A percentile compares a stretch with the other conserved stretches of the same genome.
Conservation (phyloP, 2,888 invertebrate species). For the Nezara viridula region DNA sequence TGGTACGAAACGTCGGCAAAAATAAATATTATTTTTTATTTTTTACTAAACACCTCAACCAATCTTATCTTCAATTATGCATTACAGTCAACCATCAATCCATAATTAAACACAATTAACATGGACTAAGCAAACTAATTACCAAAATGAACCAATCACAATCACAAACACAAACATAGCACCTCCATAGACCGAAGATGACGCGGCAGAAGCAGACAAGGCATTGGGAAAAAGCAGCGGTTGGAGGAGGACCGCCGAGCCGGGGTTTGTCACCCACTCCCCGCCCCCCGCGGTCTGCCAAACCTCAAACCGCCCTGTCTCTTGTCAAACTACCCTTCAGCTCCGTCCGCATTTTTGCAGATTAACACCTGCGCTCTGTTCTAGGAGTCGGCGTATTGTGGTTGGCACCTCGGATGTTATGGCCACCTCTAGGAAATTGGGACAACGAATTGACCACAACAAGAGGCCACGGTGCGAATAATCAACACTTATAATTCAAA, state of each 20-base stretch:
- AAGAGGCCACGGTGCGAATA: too few species aligned
- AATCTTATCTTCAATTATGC: too few species aligned
- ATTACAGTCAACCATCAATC: too few species aligned
- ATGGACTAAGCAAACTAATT: not conserved
- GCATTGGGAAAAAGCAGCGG: conserved; percentile 27
- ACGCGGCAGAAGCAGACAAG: not conserved
- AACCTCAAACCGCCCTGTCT: conserved; percentile 41
- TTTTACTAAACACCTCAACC: too few species aligned
- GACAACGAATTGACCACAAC: not conserved
- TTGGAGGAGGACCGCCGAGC: not conserved
- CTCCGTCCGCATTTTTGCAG: not conserved
- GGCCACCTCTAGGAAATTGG: not conserved
- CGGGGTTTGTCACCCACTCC: not conserved
- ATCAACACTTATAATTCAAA: too few species aligned
- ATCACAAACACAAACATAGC: not conserved
- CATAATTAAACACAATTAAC: not conserved
- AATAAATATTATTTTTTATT: too few species aligned
- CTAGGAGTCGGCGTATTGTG: too few species aligned
- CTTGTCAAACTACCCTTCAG: conserved; percentile 25
- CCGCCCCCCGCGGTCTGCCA: conserved; percentile 18
- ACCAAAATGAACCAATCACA: not conserved
- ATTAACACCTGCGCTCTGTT: not conserved
- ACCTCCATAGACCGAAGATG: not conserved
- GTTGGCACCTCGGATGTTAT: not conserved
- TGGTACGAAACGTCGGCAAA: too few species aligned